Conservation (phyloP, 2,797 vertebrate genomes). For the Siniperca obscura region DNA sequence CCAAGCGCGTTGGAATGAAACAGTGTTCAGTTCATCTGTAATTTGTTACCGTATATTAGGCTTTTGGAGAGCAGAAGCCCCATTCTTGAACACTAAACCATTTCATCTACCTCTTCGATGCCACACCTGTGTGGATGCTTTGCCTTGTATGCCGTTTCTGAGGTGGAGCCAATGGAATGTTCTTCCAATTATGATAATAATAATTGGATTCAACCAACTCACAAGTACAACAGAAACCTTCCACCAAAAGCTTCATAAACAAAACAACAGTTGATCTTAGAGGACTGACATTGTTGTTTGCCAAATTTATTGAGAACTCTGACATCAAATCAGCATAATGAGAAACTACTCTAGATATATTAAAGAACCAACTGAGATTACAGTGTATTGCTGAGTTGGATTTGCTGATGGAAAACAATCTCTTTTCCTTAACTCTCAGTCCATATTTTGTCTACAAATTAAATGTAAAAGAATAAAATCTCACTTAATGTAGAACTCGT, state of each 20-base stretch:
- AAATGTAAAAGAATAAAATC: not conserved
- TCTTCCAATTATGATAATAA: too few species aligned
- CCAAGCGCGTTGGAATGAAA: too few species aligned
- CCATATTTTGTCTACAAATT: not conserved
- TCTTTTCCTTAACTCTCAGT: not conserved
- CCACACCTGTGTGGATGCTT: not conserved
- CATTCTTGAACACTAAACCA: not conserved
- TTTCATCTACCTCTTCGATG: not conserved
- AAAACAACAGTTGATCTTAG: not conserved
- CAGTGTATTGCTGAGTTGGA: not conserved
- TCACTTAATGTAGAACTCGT: not conserved
- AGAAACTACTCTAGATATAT: constrained; percentile 3
- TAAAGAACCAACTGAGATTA: not conserved
- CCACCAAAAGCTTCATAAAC: too few species aligned
- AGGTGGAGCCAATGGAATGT: not conserved
- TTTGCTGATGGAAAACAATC: not conserved
- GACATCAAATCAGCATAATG: constrained; percentile 21
- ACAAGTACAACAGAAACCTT: not conserved
- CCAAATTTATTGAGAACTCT: constrained; percentile 19
- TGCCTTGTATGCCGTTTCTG: not conserved
- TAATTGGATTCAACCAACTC: not conserved
- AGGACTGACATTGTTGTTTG: constrained; percentile 9
- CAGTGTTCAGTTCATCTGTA: not conserved
- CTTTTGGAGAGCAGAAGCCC: not conserved
- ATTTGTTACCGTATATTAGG: not conserved